Evolutionary conservation across 2,113 vertebrate genomes (phyloP).

Genomic region (Lonchura striata): DNA sequence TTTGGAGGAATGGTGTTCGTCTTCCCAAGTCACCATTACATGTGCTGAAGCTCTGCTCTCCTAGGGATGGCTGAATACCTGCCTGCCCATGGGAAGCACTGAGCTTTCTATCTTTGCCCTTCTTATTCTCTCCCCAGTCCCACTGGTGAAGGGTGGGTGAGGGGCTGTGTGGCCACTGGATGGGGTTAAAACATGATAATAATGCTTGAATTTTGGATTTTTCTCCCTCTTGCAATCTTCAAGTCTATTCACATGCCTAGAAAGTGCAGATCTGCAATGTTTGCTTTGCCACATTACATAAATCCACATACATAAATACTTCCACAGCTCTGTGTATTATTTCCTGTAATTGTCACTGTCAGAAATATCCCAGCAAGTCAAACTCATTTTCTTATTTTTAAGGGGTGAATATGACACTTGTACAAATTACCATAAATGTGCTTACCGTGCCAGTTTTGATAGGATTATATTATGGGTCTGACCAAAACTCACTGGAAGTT

Average conservation of each 20-base stretch:
- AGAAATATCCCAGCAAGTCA: not conserved
- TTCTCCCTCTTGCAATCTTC: not conserved
- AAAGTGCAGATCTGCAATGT: not conserved
- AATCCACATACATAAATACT: not conserved
- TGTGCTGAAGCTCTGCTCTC: accelerated
- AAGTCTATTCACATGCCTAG: not conserved
- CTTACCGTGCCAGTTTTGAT: not conserved
- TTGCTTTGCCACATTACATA: not conserved
- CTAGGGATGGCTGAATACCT: not conserved
- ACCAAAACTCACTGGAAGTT: not conserved
- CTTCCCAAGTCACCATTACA: not conserved
- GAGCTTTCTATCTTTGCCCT: not conserved
- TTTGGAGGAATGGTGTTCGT: not conserved
- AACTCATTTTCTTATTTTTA: not conserved
- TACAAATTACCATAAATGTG: not conserved
- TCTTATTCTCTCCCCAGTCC: not conserved
- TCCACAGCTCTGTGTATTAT: not conserved
- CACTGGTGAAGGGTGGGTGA: no score
- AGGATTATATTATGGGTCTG: not conserved
- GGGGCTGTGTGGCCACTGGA: no score
- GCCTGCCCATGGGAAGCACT: not conserved
- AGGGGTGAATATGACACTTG: not conserved
- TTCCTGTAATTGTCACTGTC: not conserved
- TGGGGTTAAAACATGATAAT: not conserved
- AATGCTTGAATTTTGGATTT: not conserved